Evolutionary conservation across 2,888 invertebrate species (phyloP).

Genomic region (Idaea aversata): DNA sequence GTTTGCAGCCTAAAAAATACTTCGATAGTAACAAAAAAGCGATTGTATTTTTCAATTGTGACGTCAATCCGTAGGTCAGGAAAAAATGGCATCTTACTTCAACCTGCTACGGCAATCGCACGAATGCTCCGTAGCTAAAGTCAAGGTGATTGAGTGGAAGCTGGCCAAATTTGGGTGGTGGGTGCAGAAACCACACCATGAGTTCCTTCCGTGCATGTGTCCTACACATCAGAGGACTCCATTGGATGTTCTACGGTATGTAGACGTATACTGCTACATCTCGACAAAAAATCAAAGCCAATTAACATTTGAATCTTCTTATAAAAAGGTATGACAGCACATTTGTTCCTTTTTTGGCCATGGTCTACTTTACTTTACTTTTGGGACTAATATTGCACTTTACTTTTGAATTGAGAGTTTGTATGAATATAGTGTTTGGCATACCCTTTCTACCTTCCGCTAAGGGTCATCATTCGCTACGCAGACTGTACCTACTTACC

Average conservation of each 20-base stretch:
- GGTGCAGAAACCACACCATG: conserved; percentile 49
- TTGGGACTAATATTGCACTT: no score
- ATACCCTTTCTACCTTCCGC: no score
- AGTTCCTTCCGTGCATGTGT: conserved; percentile 59
- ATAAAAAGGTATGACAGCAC: not conserved
- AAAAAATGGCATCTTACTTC: conserved; percentile 69
- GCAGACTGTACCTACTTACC: no score
- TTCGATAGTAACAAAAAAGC: not conserved
- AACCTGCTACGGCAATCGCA: conserved; percentile 57
- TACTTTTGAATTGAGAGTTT: no score
- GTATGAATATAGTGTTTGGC: no score
- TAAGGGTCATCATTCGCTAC: no score
- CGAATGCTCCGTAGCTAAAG: conserved; percentile 52
- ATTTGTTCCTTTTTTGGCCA: no score
- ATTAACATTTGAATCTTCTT: not conserved
- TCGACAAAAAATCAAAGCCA: not conserved
- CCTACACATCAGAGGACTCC: conserved; percentile 58
- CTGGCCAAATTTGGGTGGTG: conserved; percentile 65
- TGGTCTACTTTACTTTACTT: no score
- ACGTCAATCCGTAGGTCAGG: conserved; percentile 60
- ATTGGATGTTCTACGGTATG: conserved; percentile 60
- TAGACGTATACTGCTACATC: not conserved
- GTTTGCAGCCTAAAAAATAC: not conserved
- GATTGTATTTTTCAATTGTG: not conserved
- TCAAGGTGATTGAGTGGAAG: conserved; percentile 75